These are phyloP conservation scores for Geodia barretti DNA, from an alignment of 37 sponge, comb jelly and placozoan genomes.

Conservation along the genomic window DNA sequence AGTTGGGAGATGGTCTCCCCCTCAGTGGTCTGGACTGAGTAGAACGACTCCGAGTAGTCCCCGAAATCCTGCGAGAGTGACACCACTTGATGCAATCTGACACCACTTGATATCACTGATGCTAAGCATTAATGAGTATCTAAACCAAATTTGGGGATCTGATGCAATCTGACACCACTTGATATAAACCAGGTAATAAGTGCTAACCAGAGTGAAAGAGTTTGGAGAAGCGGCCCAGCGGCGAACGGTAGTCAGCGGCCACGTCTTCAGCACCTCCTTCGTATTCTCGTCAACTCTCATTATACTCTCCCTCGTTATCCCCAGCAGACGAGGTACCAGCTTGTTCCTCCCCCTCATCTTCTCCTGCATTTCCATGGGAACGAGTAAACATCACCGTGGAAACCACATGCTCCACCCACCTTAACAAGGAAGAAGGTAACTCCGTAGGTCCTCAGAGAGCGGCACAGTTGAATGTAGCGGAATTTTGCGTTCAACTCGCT, in stretches of 20 bases:
- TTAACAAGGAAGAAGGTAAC: constrained; percentile 99
- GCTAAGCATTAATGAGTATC: no score
- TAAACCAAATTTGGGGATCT: no score
- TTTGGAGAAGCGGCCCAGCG: constrained; percentile 99
- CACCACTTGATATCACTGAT: background rate
- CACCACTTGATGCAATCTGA: background rate
- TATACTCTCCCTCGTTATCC: constrained; percentile 93
- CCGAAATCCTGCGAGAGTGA: constrained; percentile 83
- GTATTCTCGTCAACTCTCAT: constrained; percentile 96
- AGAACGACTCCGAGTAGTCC: constrained; percentile 95
- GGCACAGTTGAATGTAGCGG: constrained; percentile 93
- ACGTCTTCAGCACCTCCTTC: constrained; percentile 97
- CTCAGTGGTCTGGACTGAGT: constrained; percentile 97
- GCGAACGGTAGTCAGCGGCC: constrained; percentile 97
- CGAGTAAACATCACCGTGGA: background rate
- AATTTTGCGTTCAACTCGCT: constrained; percentile 92
- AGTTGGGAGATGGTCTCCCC: constrained; percentile 99
- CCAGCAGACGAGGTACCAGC: constrained; percentile 92
- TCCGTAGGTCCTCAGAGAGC: constrained; percentile 96
- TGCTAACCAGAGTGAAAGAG: constrained; percentile 91
- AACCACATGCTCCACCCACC: constrained; percentile 21
- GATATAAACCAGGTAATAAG: background rate
- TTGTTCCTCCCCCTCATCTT: constrained; percentile 96
- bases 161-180: background rate
- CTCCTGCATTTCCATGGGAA: constrained; percentile 58